phyloP scores from a whole-genome alignment of 2,888 invertebrate species.

The Tigriopus californicus region DNA sequence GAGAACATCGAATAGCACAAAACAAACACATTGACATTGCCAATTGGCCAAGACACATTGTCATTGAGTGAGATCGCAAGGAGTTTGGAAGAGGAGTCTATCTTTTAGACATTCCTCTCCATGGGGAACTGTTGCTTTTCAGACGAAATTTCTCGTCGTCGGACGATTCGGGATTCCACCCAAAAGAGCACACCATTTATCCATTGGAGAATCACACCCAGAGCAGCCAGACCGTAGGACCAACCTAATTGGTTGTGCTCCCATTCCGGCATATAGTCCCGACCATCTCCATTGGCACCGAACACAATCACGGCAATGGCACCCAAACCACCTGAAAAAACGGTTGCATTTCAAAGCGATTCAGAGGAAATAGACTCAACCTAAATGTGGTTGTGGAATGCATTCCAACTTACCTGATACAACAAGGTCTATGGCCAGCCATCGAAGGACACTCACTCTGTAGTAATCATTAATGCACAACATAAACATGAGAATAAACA shows the following conservation, averaged over 20 bases:
- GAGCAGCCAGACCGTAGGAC: constrained; percentile 56
- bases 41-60: too few relatives aligned
- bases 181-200: constrained; percentile 56
- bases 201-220: constrained; percentile 53
- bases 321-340: constrained; percentile 46
- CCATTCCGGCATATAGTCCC: constrained; percentile 86
- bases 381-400: too few relatives aligned
- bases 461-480: constrained; percentile 72
- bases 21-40: too few relatives aligned
- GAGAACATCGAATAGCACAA: too few relatives aligned
- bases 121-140: constrained; percentile 20
- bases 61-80: too few relatives aligned
- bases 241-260: constrained; percentile 89
- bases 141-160: constrained; percentile 46
- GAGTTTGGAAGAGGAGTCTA: too few relatives aligned
- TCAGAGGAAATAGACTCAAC: too few relatives aligned
- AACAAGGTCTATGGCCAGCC: constrained; percentile 14
- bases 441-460: constrained; percentile 21
- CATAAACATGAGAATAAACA: constrained; percentile 60
- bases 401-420: background rate
- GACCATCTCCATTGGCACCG: constrained; percentile 62
- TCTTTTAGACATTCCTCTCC: too few relatives aligned
- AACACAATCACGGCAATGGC: constrained; percentile 69
- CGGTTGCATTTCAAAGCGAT: too few relatives aligned
- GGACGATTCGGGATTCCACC: constrained; percentile 57